Base-by-base conservation (phyloP, 2,888 invertebrate genomes). In the Hermaeophaga mercurialis region DNA sequence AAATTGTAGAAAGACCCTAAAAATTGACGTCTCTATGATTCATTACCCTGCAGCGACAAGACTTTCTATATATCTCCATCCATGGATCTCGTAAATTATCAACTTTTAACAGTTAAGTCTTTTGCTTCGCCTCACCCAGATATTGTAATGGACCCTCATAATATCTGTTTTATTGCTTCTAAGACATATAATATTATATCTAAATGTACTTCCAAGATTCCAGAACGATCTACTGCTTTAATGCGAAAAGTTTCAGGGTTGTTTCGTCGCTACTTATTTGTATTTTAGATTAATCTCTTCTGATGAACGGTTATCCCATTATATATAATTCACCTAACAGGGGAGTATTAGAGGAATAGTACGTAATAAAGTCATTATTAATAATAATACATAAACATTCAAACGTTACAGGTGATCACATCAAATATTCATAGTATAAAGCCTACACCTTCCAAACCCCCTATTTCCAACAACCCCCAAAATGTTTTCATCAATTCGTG, bases 41-140 rank as follows among this genome's bases (percentile, higher is more conserved):
- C 52, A 57, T 47, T 36, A 52, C 31, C 64, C 67, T 63, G 66
- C 65, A 65, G 62, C 68, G 67, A 69, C 67, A 62, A 66, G 64
- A 66, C 65, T 69, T 69, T 69, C n/a, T n/a, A 69, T 69, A 68
- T 68, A 68, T 67, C 64, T 64, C 61, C 67, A 65, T 69, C 66
- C 62, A 62, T 65, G 60, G 66, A 64, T 55, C 62, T 65, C 58
- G 67, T 70, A 70, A 70, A 70, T 69, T 71, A 70, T 66, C 58
- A 70, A 71, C 68, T 70, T 70, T 70, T 65, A 67, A 69, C 70
- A 69, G 70, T 52, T 69, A 69, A 71, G 66, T 70, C 70, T 69
- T 65, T 64, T 59, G 64, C 56, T 62, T 60, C 64, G 61, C 61
- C 62, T 62, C 55, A 59, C 57, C 52, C 61, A 63, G 54, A 63